phyloP scores from a whole-genome alignment of 2,113 vertebrate species.

The Amazona guildingii region DNA sequence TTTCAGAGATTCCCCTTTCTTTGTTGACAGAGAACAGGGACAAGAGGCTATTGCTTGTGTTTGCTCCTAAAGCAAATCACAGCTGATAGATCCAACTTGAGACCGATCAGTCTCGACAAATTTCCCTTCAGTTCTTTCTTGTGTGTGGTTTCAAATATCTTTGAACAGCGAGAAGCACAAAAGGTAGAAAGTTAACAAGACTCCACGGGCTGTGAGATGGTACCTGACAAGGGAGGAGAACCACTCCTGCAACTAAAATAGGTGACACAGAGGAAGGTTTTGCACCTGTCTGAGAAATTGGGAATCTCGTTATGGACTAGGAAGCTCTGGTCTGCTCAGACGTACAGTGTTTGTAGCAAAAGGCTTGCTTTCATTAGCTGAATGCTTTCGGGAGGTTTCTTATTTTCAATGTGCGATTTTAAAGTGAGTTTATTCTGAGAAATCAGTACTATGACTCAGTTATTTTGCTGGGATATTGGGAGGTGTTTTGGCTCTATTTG shows the following conservation, averaged over 20 bases:
- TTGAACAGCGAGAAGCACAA: constrained; percentile 37
- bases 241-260: background rate
- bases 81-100: constrained; percentile 36
- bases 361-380: background rate
- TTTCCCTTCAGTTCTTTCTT: constrained; percentile 21
- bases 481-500: background rate
- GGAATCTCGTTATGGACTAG: constrained; percentile 15
- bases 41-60: constrained; percentile 2
- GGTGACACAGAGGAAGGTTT: background rate
- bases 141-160: constrained; percentile 39
- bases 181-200: constrained; percentile 59
- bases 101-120: constrained; percentile 7
- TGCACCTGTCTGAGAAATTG: background rate
- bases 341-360: background rate
- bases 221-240: constrained; percentile 50
- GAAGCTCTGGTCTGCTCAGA: background rate
- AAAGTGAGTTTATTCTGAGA: background rate
- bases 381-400: background rate
- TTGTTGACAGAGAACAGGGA: background rate
- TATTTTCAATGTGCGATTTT: background rate
- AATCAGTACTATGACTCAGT: background rate
- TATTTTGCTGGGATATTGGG: background rate
- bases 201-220: constrained; percentile 30
- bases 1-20: constrained; percentile 19
- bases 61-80: constrained; percentile 27